These are phyloP conservation scores for Zosterops hypoxanthus DNA, from an alignment of 2,113 vertebrate genomes.

Conservation along the genomic window DNA sequence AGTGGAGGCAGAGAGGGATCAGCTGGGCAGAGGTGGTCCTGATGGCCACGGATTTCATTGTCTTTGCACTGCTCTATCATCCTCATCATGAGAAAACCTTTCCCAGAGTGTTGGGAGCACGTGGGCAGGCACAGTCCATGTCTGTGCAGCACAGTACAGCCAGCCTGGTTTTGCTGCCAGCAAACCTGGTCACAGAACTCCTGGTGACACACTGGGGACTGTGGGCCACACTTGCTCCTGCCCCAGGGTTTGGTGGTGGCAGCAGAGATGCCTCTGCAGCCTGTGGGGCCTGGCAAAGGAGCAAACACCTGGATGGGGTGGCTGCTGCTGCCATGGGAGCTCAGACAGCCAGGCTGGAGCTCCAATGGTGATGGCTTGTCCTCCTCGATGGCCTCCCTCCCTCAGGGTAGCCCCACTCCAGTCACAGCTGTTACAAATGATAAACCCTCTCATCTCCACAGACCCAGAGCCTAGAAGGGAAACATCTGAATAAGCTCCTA, in stretches of 20 bases:
- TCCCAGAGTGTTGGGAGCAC: not conserved
- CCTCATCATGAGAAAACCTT: not conserved
- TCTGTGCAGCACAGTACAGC: not conserved
- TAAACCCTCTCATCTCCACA: conserved; percentile 1
- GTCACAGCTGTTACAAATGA: not conserved
- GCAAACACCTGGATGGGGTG: not conserved
- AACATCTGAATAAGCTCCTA: conserved; percentile 30
- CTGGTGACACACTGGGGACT: not conserved
- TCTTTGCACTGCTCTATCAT: not conserved
- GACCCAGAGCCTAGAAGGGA: not conserved
- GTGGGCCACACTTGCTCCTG: accelerated
- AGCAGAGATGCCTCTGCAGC: not conserved
- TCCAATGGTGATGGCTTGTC: accelerated
- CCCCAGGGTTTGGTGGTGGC: not conserved
- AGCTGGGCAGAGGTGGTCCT: not conserved
- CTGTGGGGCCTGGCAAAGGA: not conserved
- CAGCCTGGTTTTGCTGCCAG: not conserved
- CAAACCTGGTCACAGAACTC: not conserved
- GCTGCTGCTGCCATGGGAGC: not conserved
- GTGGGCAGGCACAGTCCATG: not conserved
- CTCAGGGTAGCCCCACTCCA: not conserved
- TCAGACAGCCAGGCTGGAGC: not conserved
- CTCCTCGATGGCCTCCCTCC: not conserved
- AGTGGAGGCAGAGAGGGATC: not conserved
- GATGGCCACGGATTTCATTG: accelerated